Conservation (phyloP, 1,140 invertebrate genomes). For the Apolygus lucorum region DNA sequence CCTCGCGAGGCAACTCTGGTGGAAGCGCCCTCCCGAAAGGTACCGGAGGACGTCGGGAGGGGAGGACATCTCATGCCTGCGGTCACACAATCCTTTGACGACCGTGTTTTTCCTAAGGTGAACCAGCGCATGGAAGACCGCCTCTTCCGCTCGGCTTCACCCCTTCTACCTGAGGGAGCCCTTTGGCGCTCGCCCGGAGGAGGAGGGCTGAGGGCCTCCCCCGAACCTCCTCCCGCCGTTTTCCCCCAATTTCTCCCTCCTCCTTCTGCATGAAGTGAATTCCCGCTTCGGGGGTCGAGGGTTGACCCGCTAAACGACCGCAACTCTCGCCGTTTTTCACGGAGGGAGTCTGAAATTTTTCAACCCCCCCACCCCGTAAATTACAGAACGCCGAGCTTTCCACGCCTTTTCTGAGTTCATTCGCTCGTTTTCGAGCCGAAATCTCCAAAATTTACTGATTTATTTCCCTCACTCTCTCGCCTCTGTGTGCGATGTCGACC, state of each 20-base stretch:
- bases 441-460: neutral
- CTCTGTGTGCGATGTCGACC: too few species aligned
- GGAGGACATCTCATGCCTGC: neutral
- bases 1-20: too few species aligned
- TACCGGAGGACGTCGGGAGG: too few species aligned
- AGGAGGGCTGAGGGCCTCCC: neutral
- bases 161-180: neutral
- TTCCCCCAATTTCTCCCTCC: neutral
- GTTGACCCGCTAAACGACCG: too few species aligned
- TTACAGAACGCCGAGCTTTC: too few species aligned
- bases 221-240: neutral
- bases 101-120: neutral
- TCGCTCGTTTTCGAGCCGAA: too few species aligned
- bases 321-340: too few species aligned
- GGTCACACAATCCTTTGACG: neutral
- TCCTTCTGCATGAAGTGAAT: neutral
- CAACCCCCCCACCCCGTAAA: too few species aligned
- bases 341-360: too few species aligned
- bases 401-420: neutral
- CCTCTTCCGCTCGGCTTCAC: neutral
- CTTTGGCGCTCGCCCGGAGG: neutral
- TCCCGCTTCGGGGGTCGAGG: too few species aligned
- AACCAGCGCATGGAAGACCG: constrained; percentile 1
- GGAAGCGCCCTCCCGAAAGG: too few species aligned
- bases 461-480: too few species aligned